Conservation (phyloP, 1,140 invertebrate species). For the Kradibia gibbosae region DNA sequence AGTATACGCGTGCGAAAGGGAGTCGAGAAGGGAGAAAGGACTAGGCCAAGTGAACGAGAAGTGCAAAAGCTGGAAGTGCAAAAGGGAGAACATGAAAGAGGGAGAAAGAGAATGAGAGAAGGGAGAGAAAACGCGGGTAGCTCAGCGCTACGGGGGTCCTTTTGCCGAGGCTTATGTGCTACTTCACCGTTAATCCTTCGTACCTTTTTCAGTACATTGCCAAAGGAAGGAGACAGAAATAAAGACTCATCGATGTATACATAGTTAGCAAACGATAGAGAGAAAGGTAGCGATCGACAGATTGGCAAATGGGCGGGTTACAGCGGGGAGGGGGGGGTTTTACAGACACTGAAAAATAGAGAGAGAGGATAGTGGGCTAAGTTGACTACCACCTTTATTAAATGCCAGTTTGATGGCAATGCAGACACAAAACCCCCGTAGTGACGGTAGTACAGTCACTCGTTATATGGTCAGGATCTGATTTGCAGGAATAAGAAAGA, state of each 20-base stretch:
- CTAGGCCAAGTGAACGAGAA: not conserved
- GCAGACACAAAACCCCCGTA: not conserved
- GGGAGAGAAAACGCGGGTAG: slow-evolving; percentile 26
- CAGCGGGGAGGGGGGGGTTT: not conserved
- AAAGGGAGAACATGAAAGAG: not conserved
- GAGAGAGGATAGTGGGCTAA: not conserved
- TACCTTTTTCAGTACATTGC: slow-evolving; percentile 5
- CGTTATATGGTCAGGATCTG: not conserved
- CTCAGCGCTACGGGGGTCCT: slow-evolving; percentile 44
- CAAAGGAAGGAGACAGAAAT: not conserved
- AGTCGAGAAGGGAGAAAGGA: not conserved
- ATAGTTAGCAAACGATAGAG: not conserved
- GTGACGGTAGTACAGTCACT: slow-evolving; percentile 1
- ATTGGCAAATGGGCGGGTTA: not conserved
- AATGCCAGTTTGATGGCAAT: slow-evolving; percentile 17
- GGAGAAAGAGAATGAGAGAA: slow-evolving; percentile 18
- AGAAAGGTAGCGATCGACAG: not conserved
- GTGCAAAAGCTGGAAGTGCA: not conserved
- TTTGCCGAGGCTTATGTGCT: slow-evolving; percentile 37
- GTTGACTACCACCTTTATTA: slow-evolving; percentile 33
- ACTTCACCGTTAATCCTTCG: slow-evolving; percentile 49
- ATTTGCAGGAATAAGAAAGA: slow-evolving; percentile 17
- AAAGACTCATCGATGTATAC: not conserved
- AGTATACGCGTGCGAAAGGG: slow-evolving; percentile 30
- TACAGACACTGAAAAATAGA: too few relatives aligned